These are phyloP conservation scores for Mesoligia furuncula DNA, from an alignment of 2,888 invertebrate genomes.

Conservation along the genomic window DNA sequence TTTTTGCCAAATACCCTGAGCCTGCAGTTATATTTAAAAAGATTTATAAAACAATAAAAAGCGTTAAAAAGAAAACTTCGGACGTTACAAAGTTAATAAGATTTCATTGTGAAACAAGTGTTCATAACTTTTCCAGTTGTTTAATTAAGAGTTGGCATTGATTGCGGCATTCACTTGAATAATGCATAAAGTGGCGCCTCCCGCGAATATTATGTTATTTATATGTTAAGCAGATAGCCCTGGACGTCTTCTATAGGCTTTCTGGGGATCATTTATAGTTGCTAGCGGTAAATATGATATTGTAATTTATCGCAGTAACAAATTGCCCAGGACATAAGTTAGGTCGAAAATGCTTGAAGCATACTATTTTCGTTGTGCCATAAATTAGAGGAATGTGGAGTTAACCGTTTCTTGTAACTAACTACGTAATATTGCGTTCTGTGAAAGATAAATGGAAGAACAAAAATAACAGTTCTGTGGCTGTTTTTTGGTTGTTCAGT, in stretches of 20 bases:
- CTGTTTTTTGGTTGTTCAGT: neutral
- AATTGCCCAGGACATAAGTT: constrained; percentile 37
- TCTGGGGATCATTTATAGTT: constrained; percentile 40
- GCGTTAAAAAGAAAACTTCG: constrained; percentile 24
- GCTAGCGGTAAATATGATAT: constrained; percentile 52
- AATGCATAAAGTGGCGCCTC: constrained; percentile 68
- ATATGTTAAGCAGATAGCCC: constrained; percentile 64
- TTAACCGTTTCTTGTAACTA: constrained; percentile 33
- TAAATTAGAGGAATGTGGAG: constrained; percentile 32
- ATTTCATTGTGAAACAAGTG: constrained; percentile 49
- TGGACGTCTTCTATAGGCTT: constrained; percentile 41
- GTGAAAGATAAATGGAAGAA: constrained; percentile 40
- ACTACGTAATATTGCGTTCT: constrained; percentile 33
- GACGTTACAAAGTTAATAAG: constrained; percentile 50
- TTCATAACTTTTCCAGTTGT: constrained; percentile 64
- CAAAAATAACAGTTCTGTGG: constrained; percentile 7
- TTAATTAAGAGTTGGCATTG: constrained; percentile 72
- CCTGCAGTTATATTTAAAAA: neutral
- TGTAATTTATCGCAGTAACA: constrained; percentile 50
- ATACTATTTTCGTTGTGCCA: constrained; percentile 24
- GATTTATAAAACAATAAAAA: constrained; percentile 6
- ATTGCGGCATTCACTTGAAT: constrained; percentile 68
- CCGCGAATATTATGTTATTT: constrained; percentile 66
- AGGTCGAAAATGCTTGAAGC: constrained; percentile 12
- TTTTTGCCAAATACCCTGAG: neutral